These are phyloP conservation scores for Sylvilagus floridanus DNA, from an alignment of 2,797 vertebrate genomes.

Conservation along the genomic window DNA sequence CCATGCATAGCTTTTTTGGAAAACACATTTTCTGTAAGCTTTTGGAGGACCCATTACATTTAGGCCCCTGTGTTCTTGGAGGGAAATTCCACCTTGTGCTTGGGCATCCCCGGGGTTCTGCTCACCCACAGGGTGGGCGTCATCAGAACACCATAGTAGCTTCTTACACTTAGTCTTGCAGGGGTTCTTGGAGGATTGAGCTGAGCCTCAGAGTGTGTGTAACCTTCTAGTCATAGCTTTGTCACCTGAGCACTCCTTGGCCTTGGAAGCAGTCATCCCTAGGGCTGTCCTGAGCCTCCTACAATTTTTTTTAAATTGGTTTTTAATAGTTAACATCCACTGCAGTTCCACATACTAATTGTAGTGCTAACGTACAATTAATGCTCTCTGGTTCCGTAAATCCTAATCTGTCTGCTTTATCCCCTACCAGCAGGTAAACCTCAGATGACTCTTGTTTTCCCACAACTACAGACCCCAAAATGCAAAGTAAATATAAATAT, in stretches of 20 bases:
- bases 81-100: neutral
- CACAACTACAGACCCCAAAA: neutral
- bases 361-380: neutral
- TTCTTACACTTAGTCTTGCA: neutral
- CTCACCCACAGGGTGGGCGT: accelerated
- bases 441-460: conserved; percentile 10
- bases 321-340: neutral
- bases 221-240: neutral
- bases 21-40: too few species aligned
- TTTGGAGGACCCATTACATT: too few species aligned
- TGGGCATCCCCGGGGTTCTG: too few species aligned
- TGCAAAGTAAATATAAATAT: conserved; percentile 32
- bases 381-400: conserved; percentile 38
- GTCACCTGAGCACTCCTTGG: neutral
- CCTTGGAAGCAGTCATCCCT: neutral
- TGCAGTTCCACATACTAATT: neutral
- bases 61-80: neutral
- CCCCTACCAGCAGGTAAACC: neutral
- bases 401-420: neutral
- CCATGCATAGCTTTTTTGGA: too few species aligned
- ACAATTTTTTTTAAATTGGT: neutral
- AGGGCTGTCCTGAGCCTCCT: neutral
- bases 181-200: neutral
- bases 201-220: neutral
- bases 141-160: neutral